Conservation (phyloP, 2,888 invertebrate species). For the Syrphus vitripennis region DNA sequence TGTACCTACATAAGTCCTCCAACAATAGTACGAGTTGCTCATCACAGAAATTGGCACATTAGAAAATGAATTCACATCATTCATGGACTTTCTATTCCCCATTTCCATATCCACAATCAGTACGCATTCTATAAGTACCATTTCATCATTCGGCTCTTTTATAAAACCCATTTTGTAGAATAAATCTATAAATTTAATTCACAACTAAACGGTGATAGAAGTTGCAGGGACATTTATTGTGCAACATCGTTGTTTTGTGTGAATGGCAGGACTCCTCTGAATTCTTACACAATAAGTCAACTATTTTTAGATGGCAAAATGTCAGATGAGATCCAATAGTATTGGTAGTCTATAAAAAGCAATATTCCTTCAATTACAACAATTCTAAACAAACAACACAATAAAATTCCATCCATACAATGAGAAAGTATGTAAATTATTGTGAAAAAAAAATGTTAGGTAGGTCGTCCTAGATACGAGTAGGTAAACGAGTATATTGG, state of each 20-base stretch:
- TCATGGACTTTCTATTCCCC: not conserved
- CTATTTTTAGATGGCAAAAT: not conserved
- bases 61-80: too few species aligned
- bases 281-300: not conserved
- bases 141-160: not conserved
- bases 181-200: not conserved
- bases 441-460: not conserved
- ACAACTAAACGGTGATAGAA: not conserved
- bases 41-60: too few species aligned
- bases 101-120: not conserved
- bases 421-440: not conserved
- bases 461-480: too few species aligned
- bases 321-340: not conserved
- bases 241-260: constrained; percentile 3
- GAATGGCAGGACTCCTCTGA: not conserved
- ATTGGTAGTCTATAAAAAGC: constrained; percentile 1
- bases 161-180: not conserved
- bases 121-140: not conserved
- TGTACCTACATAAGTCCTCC: too few species aligned
- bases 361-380: not conserved
- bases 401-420: not conserved
- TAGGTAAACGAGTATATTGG: too few species aligned
- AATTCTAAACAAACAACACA: not conserved
- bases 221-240: not conserved
- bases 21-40: too few species aligned